Percentiles rank a stretch among this genome's conserved stretches.
Evolutionary conservation across 2,113 vertebrate genomes (phyloP).

Genomic region (Eonycteris spelaea): DNA sequence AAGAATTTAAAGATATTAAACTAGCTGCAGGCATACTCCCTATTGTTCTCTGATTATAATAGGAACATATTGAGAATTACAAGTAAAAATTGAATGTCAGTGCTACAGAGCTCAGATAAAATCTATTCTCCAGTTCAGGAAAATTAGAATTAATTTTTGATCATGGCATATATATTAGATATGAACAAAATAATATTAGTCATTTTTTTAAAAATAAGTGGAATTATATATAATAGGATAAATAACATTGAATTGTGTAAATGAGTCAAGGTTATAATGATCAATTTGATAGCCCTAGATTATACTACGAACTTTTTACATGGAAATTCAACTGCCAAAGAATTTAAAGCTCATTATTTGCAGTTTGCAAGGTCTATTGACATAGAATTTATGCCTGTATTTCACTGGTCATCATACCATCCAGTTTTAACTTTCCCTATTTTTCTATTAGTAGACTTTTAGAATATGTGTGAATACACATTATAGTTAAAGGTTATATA

Average conservation of each 20-base stretch:
- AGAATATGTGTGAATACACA: not conserved
- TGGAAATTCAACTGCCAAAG: slow-evolving; percentile 45
- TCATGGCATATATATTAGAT: slow-evolving; percentile 53
- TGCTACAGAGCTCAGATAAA: slow-evolving; percentile 50
- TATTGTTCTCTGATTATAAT: slow-evolving; percentile 67
- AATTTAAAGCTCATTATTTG: slow-evolving; percentile 42
- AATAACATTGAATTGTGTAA: slow-evolving; percentile 32
- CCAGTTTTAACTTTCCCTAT: not conserved
- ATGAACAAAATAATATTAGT: slow-evolving; percentile 24
- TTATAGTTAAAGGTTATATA: not conserved
- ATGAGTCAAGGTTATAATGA: slow-evolving; percentile 19
- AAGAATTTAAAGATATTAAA: slow-evolving; percentile 60
- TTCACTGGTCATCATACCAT: not conserved
- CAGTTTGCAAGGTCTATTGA: slow-evolving; percentile 7
- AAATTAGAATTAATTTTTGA: slow-evolving; percentile 69
- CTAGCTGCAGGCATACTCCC: slow-evolving; percentile 46
- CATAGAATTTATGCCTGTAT: not conserved
- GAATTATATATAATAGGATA: slow-evolving; percentile 11
- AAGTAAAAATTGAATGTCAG: slow-evolving; percentile 70
- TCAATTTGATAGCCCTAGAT: not conserved
- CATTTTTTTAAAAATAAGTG: slow-evolving; percentile 33
- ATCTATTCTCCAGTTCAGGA: slow-evolving; percentile 35
- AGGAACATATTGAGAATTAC: slow-evolving; percentile 71
- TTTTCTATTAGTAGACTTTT: not conserved
- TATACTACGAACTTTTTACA: slow-evolving; percentile 5